A percentile compares a stretch with the other conserved stretches of the same genome.
phyloP scores from a whole-genome alignment of 2,113 vertebrate genomes.

The Mellivora capensis region DNA sequence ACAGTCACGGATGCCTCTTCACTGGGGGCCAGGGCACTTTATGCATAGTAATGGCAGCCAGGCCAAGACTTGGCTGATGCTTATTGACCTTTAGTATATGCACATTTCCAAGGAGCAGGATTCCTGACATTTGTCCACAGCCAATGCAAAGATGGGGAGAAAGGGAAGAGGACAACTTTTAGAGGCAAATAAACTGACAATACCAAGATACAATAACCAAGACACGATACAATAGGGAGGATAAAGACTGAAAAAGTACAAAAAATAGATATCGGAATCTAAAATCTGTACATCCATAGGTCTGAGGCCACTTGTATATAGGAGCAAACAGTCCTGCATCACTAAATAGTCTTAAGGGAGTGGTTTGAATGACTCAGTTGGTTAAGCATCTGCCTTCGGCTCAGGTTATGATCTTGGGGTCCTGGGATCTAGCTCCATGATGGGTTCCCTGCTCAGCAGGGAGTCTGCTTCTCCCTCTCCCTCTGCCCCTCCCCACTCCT shows the following conservation, averaged over 20 bases:
- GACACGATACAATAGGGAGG: neutral
- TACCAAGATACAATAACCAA: neutral
- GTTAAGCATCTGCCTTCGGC: neutral
- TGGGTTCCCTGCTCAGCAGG: neutral
- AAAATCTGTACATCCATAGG: neutral
- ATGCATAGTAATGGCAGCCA: neutral
- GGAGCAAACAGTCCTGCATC: neutral
- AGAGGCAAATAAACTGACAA: neutral
- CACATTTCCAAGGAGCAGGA: neutral
- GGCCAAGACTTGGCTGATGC: neutral
- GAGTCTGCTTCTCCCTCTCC: neutral
- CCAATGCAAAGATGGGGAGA: neutral
- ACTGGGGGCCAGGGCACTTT: neutral
- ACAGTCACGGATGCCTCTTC: neutral
- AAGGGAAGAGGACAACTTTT: neutral
- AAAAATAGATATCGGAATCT: neutral
- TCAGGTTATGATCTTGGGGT: neutral
- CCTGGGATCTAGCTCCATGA: neutral
- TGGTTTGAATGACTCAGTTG: neutral
- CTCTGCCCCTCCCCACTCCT: neutral
- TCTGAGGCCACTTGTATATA: neutral
- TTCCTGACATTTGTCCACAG: neutral
- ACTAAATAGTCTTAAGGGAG: neutral
- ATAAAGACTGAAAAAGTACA: neutral
- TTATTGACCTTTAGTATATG: neutral